phyloP scores from a whole-genome alignment of 2,113 vertebrate species.

The Aegithalos caudatus region DNA sequence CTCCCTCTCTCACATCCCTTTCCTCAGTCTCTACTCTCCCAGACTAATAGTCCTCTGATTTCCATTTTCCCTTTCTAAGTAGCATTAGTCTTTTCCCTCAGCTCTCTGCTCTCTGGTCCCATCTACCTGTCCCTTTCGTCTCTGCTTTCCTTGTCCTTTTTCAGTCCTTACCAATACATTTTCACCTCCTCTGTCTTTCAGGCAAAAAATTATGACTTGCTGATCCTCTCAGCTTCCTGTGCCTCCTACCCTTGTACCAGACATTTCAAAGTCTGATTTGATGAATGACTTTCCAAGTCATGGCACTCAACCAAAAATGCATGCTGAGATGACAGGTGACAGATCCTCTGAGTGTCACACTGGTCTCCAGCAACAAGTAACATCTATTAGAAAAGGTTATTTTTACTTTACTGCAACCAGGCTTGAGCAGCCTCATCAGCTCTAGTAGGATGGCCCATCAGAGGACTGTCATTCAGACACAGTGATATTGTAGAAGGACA shows the following conservation, averaged over 20 bases:
- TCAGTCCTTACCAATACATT: background rate
- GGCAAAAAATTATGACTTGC: background rate
- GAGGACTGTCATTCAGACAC: background rate
- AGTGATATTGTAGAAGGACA: background rate
- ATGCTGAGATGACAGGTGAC: background rate
- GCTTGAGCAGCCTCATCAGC: background rate
- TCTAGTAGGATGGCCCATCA: background rate
- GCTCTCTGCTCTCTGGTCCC: background rate
- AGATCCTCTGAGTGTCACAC: background rate
- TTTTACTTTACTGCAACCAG: background rate
- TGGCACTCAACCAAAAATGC: background rate
- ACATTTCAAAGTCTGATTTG: background rate
- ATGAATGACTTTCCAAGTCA: background rate
- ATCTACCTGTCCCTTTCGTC: background rate
- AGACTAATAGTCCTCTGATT: background rate
- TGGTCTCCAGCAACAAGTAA: background rate
- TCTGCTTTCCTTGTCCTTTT: background rate
- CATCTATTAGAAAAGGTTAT: background rate
- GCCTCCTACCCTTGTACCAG: background rate
- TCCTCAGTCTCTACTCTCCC: background rate
- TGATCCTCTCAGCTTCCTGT: background rate
- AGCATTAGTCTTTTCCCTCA: background rate
- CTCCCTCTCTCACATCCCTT: background rate
- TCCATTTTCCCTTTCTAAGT: background rate
- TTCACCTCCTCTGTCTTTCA: background rate